phyloP scores from a whole-genome alignment of 2,113 vertebrate species.

The Syrrhaptes paradoxus region DNA sequence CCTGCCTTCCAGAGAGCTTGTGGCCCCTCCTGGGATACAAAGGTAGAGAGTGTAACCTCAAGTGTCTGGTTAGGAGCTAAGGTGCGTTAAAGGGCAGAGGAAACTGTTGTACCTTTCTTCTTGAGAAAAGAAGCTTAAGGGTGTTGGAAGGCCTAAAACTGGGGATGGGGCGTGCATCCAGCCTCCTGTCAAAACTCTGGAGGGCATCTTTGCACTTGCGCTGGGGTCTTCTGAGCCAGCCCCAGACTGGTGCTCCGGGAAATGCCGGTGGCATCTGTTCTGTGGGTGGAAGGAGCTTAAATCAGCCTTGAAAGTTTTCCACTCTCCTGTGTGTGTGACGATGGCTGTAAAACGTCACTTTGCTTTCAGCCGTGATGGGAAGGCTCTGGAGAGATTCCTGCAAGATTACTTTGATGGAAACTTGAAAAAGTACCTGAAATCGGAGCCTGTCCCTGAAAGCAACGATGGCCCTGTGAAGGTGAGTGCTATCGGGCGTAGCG shows the following conservation, averaged over 20 bases:
- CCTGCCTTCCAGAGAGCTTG: neutral
- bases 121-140: neutral
- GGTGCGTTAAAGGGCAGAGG: neutral
- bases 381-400: conserved; percentile 92
- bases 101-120: neutral
- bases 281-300: conserved; percentile 25
- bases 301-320: conserved; percentile 4
- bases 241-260: neutral
- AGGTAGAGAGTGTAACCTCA: neutral
- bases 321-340: neutral
- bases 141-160: neutral
- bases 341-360: neutral
- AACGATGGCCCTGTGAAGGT: conserved; percentile 98
- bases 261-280: conserved; percentile 3
- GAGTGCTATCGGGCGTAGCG: neutral
- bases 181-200: neutral
- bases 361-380: conserved; percentile 88
- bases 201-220: neutral
- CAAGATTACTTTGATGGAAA: conserved; percentile 91
- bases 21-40: neutral
- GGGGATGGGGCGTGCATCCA: neutral
- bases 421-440: conserved; percentile 94
- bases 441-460: conserved; percentile 90
- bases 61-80: neutral
- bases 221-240: neutral